Base-by-base conservation (phyloP, 2,888 invertebrate genomes). In the Tipula unca region DNA sequence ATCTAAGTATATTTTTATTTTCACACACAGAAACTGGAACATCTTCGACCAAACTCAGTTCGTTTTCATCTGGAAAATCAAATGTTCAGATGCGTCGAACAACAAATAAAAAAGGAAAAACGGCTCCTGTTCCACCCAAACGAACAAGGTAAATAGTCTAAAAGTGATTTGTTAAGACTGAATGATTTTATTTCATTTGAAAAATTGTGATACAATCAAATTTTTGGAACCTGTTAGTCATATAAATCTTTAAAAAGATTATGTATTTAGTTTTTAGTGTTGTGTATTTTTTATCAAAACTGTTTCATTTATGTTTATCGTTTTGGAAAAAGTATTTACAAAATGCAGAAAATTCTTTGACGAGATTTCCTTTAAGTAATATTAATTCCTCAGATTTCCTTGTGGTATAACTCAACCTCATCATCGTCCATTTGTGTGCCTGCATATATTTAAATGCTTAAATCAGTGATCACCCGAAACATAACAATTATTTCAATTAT, bases 111-210 rank as follows among this genome's bases (percentile, higher is more conserved):
- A 95, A 96, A 89, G 97, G 97, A 87, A 98, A 98, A 91, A 96
- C 96, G 89, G 98, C 98, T 35, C 99, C 99, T 83, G 96, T 97
- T 25, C 98, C 98, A 86, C 98, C 98, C 39, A 98, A 98, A 91
- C 93, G 98, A 88, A 98, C 98, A 87, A 97, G 97, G 96, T 97
- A 92, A 69, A 86, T 85, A 54, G 69, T n/a, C 17, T 83, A 83
- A 32, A 32, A 8, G 29, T n/a, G 17, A 32, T 83, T 32, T n/a
- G 32, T 6, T 83, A 32, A 32, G 35, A 83, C 35, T 83, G 35
- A 83, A 83, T 8, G n/a, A 25, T 82, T 82, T 82, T 82, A 14
- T 29, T 82, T 82, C 13, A 29, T 82, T n/a, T 29, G 3, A 17
- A 48, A 48, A 48, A 32, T 48, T 93, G 92, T 69, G 69, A 69